Evolutionary conservation across 1,140 invertebrate genomes (phyloP), one percentile per base, ranked within the genome.

Genomic region (Drosophila nigrodunni): DNA sequence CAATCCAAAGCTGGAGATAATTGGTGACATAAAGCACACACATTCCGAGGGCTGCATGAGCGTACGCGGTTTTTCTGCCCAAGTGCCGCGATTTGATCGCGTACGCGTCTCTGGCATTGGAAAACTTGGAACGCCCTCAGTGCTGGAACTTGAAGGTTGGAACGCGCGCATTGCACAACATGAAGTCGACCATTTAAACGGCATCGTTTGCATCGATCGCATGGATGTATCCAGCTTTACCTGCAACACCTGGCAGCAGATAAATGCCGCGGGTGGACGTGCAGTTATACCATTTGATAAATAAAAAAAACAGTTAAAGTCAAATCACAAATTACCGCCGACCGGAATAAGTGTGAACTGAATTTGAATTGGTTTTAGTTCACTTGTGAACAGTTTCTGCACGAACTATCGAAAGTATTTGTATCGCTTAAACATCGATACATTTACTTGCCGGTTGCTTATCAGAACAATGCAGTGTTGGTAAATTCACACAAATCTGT

Each of bases 101-200:
- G 93, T 97, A n/a, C 77, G 94, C 82, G 77, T 96, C 25, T 93
- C 93, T 79, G 96, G 95, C 5, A 92, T 94, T 5, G 93, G 96
- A 92, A 92, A 93, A 82, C 77, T 94, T 54, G 95, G 94, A 3
- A 92, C 95, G 46, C 73, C 92, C 47, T 88, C 93, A 49, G 91
- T 92, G n/a, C 92, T 94, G 74, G 81, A 93, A 15, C 94, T 94
- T 10, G 93, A 92, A 54, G 95, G 95, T 21, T 97, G 96, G 95
- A 78, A 93, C 50, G 95, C 96, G 1, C 93, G 96, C 80, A 95
- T 97, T 77, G 94, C 94, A 2, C 96, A 97, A 80, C 96, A 97
- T 92, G 96, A 97, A 93, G 94, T 96, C 90, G 96, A 97, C 89
- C 96, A 97, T 91, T 92, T 97, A 13, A 93, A 96, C 88, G 96